Conservation (phyloP, 2,888 invertebrate genomes). For the Aphidius colemani region DNA sequence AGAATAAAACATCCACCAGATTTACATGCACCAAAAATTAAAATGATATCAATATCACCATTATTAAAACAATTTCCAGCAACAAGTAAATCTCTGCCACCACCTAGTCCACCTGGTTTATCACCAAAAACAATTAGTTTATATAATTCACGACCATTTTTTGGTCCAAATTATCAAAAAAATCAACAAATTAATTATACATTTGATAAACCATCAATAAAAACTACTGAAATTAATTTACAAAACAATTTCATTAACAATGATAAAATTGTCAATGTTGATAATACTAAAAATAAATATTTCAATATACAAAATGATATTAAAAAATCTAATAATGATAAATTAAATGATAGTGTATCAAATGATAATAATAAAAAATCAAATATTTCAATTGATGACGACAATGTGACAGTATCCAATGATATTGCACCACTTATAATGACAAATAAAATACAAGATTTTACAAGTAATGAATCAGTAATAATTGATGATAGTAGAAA, state of each 20-base stretch:
- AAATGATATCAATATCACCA: slow-evolving; percentile 66
- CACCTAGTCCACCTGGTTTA: slow-evolving; percentile 52
- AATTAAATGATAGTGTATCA: not conserved
- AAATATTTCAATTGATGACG: not conserved
- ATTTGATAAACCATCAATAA: slow-evolving; percentile 18
- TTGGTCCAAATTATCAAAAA: slow-evolving; percentile 16
- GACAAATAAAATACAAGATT: too few relatives aligned
- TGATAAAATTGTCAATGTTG: not conserved
- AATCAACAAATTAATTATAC: not conserved
- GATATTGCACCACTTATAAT: too few relatives aligned
- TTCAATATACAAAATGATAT: not conserved
- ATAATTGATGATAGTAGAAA: slow-evolving; percentile 64
- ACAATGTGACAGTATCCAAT: not conserved
- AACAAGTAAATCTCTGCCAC: slow-evolving; percentile 64
- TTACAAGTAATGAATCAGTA: slow-evolving; percentile 33
- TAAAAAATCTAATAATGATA: not conserved
- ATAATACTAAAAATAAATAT: not conserved
- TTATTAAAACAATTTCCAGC: slow-evolving; percentile 65
- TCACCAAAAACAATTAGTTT: slow-evolving; percentile 45
- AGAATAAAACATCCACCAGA: slow-evolving; percentile 74
- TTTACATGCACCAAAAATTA: slow-evolving; percentile 69
- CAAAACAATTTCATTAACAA: not conserved
- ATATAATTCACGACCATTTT: slow-evolving; percentile 19
- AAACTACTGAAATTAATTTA: not conserved
- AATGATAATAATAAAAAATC: not conserved